phyloP scores from a whole-genome alignment of 2,888 invertebrate species.

The Metellina segmentata region DNA sequence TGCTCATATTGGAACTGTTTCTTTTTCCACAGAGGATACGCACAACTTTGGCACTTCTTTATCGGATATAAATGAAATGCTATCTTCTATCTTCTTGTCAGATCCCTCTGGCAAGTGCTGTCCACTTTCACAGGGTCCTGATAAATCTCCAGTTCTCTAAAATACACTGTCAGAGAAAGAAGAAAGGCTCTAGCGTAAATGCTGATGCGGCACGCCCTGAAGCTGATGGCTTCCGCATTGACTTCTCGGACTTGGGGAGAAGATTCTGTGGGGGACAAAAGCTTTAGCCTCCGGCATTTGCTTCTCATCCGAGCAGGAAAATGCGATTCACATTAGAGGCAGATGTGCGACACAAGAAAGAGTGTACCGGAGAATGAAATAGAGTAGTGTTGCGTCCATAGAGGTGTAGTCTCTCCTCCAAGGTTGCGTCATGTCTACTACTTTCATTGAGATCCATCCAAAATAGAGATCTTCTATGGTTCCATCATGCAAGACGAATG shows the following conservation, averaged over 20 bases:
- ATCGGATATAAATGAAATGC: too few relatives aligned
- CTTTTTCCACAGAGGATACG: too few relatives aligned
- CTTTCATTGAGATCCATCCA: too few relatives aligned
- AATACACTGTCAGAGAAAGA: not conserved
- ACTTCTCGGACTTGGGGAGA: not conserved
- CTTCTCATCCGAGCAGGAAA: not conserved
- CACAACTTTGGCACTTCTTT: too few relatives aligned
- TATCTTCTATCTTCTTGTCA: not conserved
- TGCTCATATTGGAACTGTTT: too few relatives aligned
- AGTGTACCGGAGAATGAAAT: too few relatives aligned
- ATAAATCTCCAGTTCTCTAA: not conserved
- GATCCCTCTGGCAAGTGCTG: not conserved
- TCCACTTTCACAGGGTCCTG: not conserved
- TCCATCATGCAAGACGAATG: too few relatives aligned
- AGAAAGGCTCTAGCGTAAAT: not conserved
- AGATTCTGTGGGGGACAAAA: not conserved
- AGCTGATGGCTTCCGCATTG: not conserved
- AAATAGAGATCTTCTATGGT: too few relatives aligned
- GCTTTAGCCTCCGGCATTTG: not conserved
- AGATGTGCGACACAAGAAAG: not conserved
- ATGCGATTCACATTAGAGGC: not conserved
- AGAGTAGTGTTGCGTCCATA: too few relatives aligned
- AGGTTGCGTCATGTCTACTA: too few relatives aligned
- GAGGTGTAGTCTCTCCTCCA: too few relatives aligned
- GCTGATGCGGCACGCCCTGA: not conserved